Conservation (phyloP, 2,113 vertebrate genomes). For the Symphodus melops region DNA sequence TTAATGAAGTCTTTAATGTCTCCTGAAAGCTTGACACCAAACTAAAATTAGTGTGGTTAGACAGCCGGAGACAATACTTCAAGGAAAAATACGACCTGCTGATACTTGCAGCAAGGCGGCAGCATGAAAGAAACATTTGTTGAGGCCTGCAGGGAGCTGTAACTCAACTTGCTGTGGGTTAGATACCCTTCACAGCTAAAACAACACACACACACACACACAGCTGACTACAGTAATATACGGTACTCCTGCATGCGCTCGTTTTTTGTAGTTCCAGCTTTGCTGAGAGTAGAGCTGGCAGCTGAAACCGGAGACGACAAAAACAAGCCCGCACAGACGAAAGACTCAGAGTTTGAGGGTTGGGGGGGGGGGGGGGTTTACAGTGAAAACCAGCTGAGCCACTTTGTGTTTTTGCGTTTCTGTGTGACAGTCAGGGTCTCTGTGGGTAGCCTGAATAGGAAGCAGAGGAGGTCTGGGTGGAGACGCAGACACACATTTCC, state of each 20-base stretch:
- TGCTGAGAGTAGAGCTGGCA: neutral
- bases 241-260: neutral
- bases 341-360: neutral
- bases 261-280: conserved; percentile 14
- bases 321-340: conserved; percentile 50
- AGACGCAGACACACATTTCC: conserved; percentile 30
- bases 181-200: conserved; percentile 50
- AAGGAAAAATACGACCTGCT: neutral
- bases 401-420: conserved; percentile 13
- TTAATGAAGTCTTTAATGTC: too few relatives aligned
- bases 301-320: conserved; percentile 64
- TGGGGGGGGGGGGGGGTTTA: neutral
- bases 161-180: conserved; percentile 26
- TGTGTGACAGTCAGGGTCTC: conserved; percentile 26
- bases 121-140: conserved; percentile 62
- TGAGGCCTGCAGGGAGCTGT: conserved; percentile 23
- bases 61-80: neutral
- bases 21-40: too few relatives aligned
- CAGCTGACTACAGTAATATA: conserved; percentile 1
- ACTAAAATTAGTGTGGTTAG: too few relatives aligned
- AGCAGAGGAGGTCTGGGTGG: conserved; percentile 36
- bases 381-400: neutral
- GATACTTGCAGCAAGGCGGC: neutral
- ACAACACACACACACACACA: conserved; percentile 46
- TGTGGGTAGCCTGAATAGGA: conserved; percentile 28